A percentile compares a stretch with the other conserved stretches of the same genome.
Conservation (phyloP, 2,888 invertebrate genomes). For the Gymnoscelis rufifasciata region DNA sequence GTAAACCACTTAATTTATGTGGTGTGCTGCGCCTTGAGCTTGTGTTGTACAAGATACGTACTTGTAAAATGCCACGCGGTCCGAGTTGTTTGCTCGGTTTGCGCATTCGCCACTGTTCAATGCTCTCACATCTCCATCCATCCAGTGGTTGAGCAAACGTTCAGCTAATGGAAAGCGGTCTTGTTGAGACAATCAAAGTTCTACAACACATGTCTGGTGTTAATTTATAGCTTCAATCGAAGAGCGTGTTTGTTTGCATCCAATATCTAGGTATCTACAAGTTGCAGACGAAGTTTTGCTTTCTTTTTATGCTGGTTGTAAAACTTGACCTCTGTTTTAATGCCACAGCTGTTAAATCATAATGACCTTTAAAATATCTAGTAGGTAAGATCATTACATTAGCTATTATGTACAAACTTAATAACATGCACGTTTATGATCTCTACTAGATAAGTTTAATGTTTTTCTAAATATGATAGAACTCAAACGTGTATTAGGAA, state of each 20-base stretch:
- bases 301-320: constrained; percentile 7
- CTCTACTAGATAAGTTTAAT: background rate
- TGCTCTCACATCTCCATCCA: constrained; percentile 22
- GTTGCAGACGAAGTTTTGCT: constrained; percentile 1
- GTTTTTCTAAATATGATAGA: background rate
- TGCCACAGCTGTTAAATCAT: constrained; percentile 7
- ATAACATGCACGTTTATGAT: constrained; percentile 8
- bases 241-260: constrained; percentile 1
- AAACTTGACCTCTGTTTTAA: constrained; percentile 19
- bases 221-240: constrained; percentile 14
- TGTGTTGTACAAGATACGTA: constrained; percentile 11
- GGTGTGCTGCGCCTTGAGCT: constrained; percentile 10
- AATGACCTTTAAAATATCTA: constrained; percentile 14
- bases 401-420: background rate
- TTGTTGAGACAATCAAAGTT: constrained; percentile 14
- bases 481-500: background rate
- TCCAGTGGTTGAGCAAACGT: constrained; percentile 15
- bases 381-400: background rate
- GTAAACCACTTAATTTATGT: constrained; percentile 14
- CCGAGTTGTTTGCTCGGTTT: constrained; percentile 11
- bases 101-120: constrained; percentile 15
- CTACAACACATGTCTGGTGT: constrained; percentile 8
- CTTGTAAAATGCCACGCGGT: constrained; percentile 12
- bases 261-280: background rate
- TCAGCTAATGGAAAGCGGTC: constrained; percentile 22